These are phyloP conservation scores for Sphenopsis melanotis DNA, from an alignment of 2,797 vertebrate species.

Conservation along the genomic window DNA sequence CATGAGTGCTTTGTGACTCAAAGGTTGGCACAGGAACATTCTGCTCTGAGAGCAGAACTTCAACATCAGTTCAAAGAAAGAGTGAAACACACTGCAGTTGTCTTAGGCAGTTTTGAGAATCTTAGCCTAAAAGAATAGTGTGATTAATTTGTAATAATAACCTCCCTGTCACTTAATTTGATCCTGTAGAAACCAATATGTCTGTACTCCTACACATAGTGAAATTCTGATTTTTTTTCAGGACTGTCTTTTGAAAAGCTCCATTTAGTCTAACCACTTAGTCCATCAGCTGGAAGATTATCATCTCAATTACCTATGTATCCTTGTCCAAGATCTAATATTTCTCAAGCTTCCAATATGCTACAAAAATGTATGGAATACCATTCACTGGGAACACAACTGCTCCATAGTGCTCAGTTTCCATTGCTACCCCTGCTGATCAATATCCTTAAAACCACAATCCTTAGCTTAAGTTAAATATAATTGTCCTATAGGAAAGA, in stretches of 20 bases:
- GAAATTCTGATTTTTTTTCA: not conserved
- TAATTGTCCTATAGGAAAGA: not conserved
- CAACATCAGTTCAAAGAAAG: not conserved
- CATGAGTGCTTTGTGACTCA: not conserved
- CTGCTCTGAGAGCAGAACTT: not conserved
- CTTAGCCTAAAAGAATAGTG: not conserved
- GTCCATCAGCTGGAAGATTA: not conserved
- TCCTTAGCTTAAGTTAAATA: not conserved
- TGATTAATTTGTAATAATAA: not conserved
- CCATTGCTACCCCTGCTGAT: not conserved
- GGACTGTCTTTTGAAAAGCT: not conserved
- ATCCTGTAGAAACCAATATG: not conserved
- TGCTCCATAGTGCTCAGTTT: not conserved
- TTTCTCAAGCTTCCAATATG: not conserved
- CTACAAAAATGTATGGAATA: not conserved
- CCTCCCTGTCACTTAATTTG: not conserved
- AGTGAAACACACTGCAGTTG: not conserved
- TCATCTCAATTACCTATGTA: not conserved
- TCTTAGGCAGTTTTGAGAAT: not conserved
- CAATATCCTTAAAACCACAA: not conserved
- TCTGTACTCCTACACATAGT: not conserved
- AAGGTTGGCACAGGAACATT: not conserved
- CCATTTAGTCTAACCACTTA: not conserved
- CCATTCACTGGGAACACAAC: not conserved
- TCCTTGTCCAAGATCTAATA: not conserved